These are phyloP conservation scores for Muraenolepis orangiensis DNA, from an alignment of 2,797 vertebrate genomes.

Conservation along the genomic window DNA sequence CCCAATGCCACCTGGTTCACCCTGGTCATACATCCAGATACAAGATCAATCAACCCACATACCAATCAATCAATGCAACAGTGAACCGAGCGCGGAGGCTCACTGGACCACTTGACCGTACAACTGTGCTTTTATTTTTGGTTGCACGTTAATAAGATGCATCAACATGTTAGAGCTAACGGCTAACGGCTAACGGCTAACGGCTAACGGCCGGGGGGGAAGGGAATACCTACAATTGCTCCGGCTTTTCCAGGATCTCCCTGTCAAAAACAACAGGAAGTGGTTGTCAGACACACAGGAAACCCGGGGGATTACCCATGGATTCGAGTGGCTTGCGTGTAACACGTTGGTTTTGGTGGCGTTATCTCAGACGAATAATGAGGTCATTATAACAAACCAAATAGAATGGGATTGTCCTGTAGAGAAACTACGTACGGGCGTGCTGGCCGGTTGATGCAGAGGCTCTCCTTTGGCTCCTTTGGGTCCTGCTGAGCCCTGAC, in stretches of 20 bases:
- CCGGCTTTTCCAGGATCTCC: constrained; percentile 54
- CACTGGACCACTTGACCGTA: not conserved
- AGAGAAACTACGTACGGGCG: constrained; percentile 43
- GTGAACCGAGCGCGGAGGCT: not conserved
- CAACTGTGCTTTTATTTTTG: not conserved
- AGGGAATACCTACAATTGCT: constrained; percentile 44
- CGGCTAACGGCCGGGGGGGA: constrained; percentile 3
- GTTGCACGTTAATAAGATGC: not conserved
- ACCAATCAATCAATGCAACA: not conserved
- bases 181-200: too few species aligned
- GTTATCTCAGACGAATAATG: too few species aligned
- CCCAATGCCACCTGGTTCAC: constrained; percentile 50
- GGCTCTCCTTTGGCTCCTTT: constrained; percentile 69
- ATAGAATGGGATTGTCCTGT: not conserved
- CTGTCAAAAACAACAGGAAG: constrained; percentile 35
- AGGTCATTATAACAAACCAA: too few species aligned
- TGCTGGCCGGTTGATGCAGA: constrained; percentile 14
- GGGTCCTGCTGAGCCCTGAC: constrained; percentile 56
- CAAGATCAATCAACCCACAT: constrained; percentile 1
- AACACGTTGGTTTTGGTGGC: not conserved
- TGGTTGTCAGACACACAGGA: constrained; percentile 8
- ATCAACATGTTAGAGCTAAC: too few species aligned
- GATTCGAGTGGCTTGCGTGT: not conserved
- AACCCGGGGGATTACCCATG: not conserved
- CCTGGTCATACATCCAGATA: constrained; percentile 43